A percentile compares a stretch with the other conserved stretches of the same genome.
phyloP scores from a whole-genome alignment of 2,888 invertebrate species.

The Orgyia antiqua region DNA sequence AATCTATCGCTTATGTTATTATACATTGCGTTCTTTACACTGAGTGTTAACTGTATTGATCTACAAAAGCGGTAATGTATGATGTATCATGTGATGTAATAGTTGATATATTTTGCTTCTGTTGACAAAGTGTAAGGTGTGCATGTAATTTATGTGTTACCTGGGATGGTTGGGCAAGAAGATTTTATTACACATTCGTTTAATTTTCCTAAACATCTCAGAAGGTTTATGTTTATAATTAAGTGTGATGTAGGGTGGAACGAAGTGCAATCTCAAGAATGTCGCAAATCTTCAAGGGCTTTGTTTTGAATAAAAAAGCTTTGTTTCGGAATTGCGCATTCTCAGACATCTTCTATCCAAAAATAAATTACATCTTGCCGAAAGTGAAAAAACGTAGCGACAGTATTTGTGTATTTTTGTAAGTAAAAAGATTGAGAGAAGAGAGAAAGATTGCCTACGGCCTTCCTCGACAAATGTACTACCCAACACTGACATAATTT shows the following conservation, averaged over 20 bases:
- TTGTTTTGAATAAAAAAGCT: too few species aligned
- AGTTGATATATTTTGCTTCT: slow-evolving; percentile 6
- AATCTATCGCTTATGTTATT: not conserved
- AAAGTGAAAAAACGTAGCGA: too few species aligned
- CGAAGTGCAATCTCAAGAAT: slow-evolving; percentile 4
- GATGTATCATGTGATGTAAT: not conserved
- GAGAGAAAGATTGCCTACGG: too few species aligned
- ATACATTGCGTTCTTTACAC: slow-evolving; percentile 5
- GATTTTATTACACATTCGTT: slow-evolving; percentile 54
- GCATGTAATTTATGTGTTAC: slow-evolving; percentile 43
- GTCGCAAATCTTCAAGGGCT: too few species aligned
- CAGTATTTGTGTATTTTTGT: too few species aligned
- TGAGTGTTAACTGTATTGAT: not conserved
- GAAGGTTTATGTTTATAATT: slow-evolving; percentile 34
- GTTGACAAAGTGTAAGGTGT: slow-evolving; percentile 30
- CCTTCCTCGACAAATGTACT: too few species aligned
- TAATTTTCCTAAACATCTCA: slow-evolving; percentile 43
- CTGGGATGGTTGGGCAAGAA: slow-evolving; percentile 34
- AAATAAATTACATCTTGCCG: too few species aligned
- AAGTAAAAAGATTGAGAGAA: too few species aligned
- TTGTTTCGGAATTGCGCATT: too few species aligned
- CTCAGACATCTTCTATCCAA: too few species aligned
- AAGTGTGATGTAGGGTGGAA: slow-evolving; percentile 24
- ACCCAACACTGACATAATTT: too few species aligned
- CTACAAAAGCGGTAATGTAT: slow-evolving; percentile 6